Conservation (phyloP, 2,888 invertebrate genomes). For the Norana najaformis region DNA sequence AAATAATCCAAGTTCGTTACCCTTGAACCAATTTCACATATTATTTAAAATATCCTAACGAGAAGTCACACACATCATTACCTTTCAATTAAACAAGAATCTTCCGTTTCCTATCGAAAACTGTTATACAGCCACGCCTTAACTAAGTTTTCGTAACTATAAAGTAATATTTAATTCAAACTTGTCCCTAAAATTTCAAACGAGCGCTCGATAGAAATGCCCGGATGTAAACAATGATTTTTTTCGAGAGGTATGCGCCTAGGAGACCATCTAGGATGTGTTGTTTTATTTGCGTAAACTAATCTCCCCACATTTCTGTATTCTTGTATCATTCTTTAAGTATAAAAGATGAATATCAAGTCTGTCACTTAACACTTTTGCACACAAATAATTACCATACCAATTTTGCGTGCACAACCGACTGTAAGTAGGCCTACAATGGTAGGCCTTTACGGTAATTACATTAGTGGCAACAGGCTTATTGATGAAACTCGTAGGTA, state of each 20-base stretch:
- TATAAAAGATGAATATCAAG: too few relatives aligned
- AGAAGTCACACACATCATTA: not conserved
- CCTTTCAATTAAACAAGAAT: not conserved
- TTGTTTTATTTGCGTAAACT: too few relatives aligned
- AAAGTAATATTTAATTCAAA: conserved; percentile 14
- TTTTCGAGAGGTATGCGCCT: not conserved
- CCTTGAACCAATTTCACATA: not conserved
- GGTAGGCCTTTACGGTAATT: too few relatives aligned
- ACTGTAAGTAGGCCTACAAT: too few relatives aligned
- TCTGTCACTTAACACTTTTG: too few relatives aligned
- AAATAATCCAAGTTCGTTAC: not conserved
- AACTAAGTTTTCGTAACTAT: not conserved
- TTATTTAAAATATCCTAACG: not conserved
- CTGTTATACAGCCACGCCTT: not conserved
- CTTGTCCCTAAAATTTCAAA: not conserved
- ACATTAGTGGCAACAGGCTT: too few relatives aligned
- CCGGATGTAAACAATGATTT: conserved; percentile 16
- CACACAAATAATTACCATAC: too few relatives aligned
- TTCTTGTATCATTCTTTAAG: too few relatives aligned
- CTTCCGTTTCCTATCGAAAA: not conserved
- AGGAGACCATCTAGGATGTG: not conserved
- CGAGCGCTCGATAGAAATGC: not conserved
- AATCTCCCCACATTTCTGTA: too few relatives aligned
- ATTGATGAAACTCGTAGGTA: too few relatives aligned
- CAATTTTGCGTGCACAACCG: too few relatives aligned